These are phyloP conservation scores for Mus spicilegus DNA, from an alignment of 2,113 vertebrate genomes.

Conservation along the genomic window DNA sequence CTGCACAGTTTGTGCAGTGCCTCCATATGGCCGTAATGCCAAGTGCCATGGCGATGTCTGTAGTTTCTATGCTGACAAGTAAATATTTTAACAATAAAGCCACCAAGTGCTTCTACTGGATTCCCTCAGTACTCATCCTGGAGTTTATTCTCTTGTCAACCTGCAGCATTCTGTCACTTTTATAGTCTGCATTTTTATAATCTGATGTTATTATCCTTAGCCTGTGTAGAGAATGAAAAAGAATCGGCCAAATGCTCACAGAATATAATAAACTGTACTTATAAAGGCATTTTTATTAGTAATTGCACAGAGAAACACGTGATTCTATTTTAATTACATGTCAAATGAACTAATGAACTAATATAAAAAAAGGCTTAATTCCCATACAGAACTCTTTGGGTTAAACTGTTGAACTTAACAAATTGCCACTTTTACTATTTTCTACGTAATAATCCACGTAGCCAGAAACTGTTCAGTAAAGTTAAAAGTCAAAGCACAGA, in stretches of 20 bases:
- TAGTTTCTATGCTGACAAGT: constrained; percentile 5
- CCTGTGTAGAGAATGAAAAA: constrained; percentile 40
- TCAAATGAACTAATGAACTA: constrained; percentile 62
- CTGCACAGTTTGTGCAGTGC: neutral
- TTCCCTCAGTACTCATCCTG: constrained; percentile 66
- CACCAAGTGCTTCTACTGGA: constrained; percentile 7
- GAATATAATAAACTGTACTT: constrained; percentile 54
- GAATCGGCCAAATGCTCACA: neutral
- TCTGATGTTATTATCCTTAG: constrained; percentile 57
- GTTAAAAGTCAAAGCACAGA: neutral
- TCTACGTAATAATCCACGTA: neutral
- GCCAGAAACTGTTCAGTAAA: constrained; percentile 37
- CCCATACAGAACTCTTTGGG: constrained; percentile 27
- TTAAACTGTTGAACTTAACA: constrained; percentile 62
- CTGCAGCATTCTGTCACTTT: constrained; percentile 63
- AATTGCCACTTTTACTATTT: constrained; percentile 26
- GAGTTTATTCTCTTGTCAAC: constrained; percentile 42
- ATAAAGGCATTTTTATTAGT: constrained; percentile 64
- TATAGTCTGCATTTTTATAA: constrained; percentile 65
- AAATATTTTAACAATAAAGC: constrained; percentile 69
- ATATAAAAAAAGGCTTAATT: constrained; percentile 56
- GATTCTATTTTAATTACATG: constrained; percentile 66
- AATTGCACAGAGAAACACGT: constrained; percentile 66
- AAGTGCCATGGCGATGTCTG: neutral
- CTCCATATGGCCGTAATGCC: neutral